Conservation (phyloP, 2,888 invertebrate genomes). For the Xylota sylvarum region DNA sequence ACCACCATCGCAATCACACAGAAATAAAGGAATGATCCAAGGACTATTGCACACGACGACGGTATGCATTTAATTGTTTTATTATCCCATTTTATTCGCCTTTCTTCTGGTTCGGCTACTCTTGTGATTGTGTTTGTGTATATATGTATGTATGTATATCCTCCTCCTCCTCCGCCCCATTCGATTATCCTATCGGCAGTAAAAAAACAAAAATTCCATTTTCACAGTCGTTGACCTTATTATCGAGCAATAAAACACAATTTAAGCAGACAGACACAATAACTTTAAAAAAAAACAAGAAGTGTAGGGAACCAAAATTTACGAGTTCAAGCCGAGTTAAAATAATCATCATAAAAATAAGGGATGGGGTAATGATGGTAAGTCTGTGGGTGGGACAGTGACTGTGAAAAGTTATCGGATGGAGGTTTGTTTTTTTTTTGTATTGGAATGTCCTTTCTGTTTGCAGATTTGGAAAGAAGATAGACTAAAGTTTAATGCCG, state of each 20-base stretch:
- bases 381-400: conserved; percentile 9
- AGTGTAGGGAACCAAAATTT: conserved; percentile 4
- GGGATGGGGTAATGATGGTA: conserved; percentile 1
- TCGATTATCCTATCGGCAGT: conserved; percentile 36
- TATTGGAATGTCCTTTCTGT: too few relatives aligned
- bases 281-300: conserved; percentile 27
- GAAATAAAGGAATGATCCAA: conserved; percentile 15
- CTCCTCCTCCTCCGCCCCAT: background rate
- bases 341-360: conserved; percentile 32
- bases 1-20: background rate
- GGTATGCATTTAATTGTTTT: conserved; percentile 70
- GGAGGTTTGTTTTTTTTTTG: too few relatives aligned
- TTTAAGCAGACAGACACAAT: conserved; percentile 37
- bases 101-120: conserved; percentile 41
- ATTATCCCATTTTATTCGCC: conserved; percentile 53
- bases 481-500: background rate
- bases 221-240: conserved; percentile 55
- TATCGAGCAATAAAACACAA: conserved; percentile 54
- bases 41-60: conserved; percentile 32
- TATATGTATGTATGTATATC: background rate
- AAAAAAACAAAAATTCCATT: conserved; percentile 26
- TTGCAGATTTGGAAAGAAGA: background rate
- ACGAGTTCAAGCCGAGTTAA: conserved; percentile 25
- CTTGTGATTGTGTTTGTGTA: background rate
- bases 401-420: background rate